Conservation (phyloP, 2,888 invertebrate species). For the Microdon myrmicae region DNA sequence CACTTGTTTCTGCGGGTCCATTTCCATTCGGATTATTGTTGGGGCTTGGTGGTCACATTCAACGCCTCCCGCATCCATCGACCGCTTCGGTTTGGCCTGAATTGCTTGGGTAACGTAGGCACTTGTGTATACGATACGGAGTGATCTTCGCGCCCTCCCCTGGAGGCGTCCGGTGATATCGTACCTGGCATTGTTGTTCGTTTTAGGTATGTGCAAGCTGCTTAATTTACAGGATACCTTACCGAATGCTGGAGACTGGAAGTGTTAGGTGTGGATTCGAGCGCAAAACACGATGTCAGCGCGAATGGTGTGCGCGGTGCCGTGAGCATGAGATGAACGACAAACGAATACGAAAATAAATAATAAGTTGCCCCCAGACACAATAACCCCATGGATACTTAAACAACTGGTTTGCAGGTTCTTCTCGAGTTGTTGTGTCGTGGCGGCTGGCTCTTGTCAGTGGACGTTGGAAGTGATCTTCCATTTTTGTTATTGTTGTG, state of each 20-base stretch:
- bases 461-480: slow-evolving; percentile 26
- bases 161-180: slow-evolving; percentile 28
- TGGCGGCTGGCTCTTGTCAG: slow-evolving; percentile 35
- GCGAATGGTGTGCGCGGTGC: slow-evolving; percentile 18
- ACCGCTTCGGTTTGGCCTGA: slow-evolving; percentile 27
- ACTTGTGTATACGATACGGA: slow-evolving; percentile 48
- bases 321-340: slow-evolving; percentile 40
- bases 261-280: slow-evolving; percentile 42
- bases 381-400: slow-evolving; percentile 50
- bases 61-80: neutral
- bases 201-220: slow-evolving; percentile 24
- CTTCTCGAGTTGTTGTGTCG: slow-evolving; percentile 22
- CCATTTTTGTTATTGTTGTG: slow-evolving; percentile 28
- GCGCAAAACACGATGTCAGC: slow-evolving; percentile 15
- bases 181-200: neutral
- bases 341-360: slow-evolving; percentile 51
- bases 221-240: slow-evolving; percentile 44
- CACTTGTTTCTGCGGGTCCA: slow-evolving; percentile 52
- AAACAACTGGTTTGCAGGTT: slow-evolving; percentile 50
- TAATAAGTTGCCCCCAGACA: slow-evolving; percentile 52
- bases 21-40: slow-evolving; percentile 49
- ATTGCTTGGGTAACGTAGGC: slow-evolving; percentile 50
- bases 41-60: slow-evolving; percentile 7
- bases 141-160: slow-evolving; percentile 52
- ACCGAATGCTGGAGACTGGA: slow-evolving; percentile 8